These are phyloP conservation scores for Lepidochitona cinerea DNA, from an alignment of 2,888 invertebrate species.

Conservation along the genomic window DNA sequence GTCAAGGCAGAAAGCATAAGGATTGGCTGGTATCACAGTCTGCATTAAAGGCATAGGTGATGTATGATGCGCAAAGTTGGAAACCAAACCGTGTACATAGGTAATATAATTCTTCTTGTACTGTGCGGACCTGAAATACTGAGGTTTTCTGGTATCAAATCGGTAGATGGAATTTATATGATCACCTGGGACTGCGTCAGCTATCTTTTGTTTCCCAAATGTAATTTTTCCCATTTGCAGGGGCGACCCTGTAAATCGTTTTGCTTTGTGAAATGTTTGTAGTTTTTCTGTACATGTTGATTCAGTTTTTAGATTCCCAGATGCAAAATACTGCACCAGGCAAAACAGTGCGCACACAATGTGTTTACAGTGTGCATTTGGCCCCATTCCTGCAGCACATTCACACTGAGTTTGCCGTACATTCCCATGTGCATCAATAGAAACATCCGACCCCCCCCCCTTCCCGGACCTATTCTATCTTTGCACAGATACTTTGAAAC, in stretches of 20 bases:
- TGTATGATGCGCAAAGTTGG: background rate
- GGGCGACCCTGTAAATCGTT: background rate
- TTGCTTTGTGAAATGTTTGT: background rate
- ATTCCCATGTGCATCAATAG: too few relatives aligned
- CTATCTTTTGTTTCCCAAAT: background rate
- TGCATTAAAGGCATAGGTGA: background rate
- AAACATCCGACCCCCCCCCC: too few relatives aligned
- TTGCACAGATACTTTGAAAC: too few relatives aligned
- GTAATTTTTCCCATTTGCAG: background rate
- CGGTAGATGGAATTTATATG: background rate
- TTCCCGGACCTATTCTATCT: too few relatives aligned
- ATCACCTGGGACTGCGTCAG: background rate
- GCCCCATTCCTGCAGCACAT: background rate
- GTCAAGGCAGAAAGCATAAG: background rate
- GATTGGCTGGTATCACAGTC: background rate
- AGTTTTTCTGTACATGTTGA: background rate
- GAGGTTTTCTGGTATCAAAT: background rate
- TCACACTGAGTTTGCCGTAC: background rate
- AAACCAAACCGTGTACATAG: background rate
- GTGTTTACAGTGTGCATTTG: background rate
- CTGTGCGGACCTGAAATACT: background rate
- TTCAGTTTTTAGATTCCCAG: background rate
- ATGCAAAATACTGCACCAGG: background rate
- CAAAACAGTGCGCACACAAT: background rate
- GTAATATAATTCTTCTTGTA: background rate